Conservation (phyloP, 1,140 invertebrate genomes). For the Drosophila repletoides region DNA sequence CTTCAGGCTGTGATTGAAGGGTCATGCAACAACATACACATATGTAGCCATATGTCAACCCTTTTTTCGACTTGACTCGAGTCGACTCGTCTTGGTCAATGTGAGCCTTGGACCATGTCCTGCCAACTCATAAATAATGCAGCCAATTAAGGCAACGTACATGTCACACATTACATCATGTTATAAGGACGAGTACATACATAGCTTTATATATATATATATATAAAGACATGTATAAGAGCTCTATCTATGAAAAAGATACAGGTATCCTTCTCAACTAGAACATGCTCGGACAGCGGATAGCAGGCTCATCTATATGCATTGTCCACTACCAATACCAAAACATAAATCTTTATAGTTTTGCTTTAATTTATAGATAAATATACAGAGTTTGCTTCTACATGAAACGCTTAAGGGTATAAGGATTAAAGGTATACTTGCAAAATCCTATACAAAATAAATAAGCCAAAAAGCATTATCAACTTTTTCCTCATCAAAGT, state of each 20-base stretch:
- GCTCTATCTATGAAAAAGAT: neutral
- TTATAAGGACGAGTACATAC: no score
- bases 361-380: no score
- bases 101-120: constrained; percentile 7
- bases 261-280: constrained; percentile 34
- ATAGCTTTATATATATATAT: no score
- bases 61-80: constrained; percentile 52
- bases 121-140: constrained; percentile 62
- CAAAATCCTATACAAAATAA: no score
- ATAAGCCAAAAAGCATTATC: no score
- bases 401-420: no score
- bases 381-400: no score
- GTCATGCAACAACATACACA: neutral
- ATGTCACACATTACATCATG: constrained; percentile 42
- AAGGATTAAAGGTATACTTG: no score
- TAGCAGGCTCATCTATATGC: constrained; percentile 10
- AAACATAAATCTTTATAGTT: neutral
- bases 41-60: constrained; percentile 53
- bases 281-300: constrained; percentile 21
- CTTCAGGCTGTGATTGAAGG: constrained; percentile 42
- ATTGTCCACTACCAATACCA: neutral
- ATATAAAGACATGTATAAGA: no score
- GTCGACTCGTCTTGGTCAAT: constrained; percentile 1
- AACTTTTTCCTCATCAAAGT: no score
- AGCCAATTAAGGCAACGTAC: constrained; percentile 60